Base-by-base conservation (phyloP, 23 tunicate species). In the Pegea sp. region DNA sequence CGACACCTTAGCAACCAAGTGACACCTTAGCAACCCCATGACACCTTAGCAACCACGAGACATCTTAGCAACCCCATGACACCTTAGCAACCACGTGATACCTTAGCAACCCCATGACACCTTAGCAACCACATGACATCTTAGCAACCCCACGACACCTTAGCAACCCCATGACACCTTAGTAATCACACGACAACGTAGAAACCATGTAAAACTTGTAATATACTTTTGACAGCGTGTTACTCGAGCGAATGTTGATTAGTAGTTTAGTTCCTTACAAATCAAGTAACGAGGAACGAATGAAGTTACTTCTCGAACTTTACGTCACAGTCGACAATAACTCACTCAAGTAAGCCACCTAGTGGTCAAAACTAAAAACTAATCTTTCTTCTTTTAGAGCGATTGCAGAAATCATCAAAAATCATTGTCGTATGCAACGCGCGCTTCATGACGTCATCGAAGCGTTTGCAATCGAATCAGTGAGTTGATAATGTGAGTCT, bases 241-340 rank as follows among this genome's bases (percentile, higher is more conserved):
- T 84, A 56, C 33, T 84, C 26, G 95, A 84, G 52, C 59, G 73
- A 1, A 62, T 84, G 23, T 33, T 74, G 61, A 77, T 84, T 2
- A 67, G 71, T 60, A 68, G 95, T 74, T 44, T 84, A 24, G 72
- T 84, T 29, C 95, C 76, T 5, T 84, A 84, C 49, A 51, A 63
- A 13, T 49, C 74, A 3, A 57, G 76, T 27, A 61, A 68, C 27
- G 34, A 32, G 0, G 72, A 74, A 30, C 56, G 95, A 57, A 84
- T 73, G 84, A 74, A 67, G 53, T 62, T 33, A 11, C 51, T 84
- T 23, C 57, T 84, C 2, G 84, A 84, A 31, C 42, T 84, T n/a
- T 84, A 73, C 26, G 58, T 58, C 46, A 53, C 84, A 19, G 76
- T 74, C 18, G 95, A 74, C 56, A 64, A 63, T 24, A 59, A 48